These are phyloP conservation scores for Ophioninae sp. DNA, from an alignment of 2,888 invertebrate genomes.

Conservation along the genomic window DNA sequence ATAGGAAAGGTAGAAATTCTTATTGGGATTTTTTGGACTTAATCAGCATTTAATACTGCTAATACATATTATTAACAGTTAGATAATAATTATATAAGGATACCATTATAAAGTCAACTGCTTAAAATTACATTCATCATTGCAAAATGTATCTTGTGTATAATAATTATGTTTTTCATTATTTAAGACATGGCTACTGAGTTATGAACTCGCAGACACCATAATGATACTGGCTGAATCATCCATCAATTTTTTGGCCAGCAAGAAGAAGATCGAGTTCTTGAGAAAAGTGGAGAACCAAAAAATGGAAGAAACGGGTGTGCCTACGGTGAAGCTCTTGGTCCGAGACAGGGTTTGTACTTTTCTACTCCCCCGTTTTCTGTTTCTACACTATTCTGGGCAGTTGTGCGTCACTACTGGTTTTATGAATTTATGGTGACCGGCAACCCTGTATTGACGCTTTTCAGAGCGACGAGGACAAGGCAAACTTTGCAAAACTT, in stretches of 20 bases:
- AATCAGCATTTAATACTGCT: no score
- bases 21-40: no score
- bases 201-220: constrained; percentile 98
- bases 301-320: constrained; percentile 89
- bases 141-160: not conserved
- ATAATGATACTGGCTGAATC: constrained; percentile 94
- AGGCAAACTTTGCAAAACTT: constrained; percentile 87
- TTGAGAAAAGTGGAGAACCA: constrained; percentile 93
- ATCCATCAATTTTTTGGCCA: constrained; percentile 94
- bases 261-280: constrained; percentile 99
- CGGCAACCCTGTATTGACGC: not conserved
- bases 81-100: not conserved
- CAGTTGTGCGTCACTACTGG: not conserved
- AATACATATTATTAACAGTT: no score
- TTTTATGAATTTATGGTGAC: not conserved
- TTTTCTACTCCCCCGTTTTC: constrained; percentile 7
- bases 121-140: not conserved
- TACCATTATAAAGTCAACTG: not conserved
- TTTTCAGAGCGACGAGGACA: constrained; percentile 92
- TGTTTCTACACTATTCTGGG: not conserved
- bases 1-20: no score
- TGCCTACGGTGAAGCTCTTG: constrained; percentile 93
- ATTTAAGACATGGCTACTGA: constrained; percentile 95
- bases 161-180: not conserved
- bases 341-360: constrained; percentile 92